These are phyloP conservation scores for Pseudomugil gertrudae DNA, from an alignment of 2,797 vertebrate genomes.

Conservation along the genomic window DNA sequence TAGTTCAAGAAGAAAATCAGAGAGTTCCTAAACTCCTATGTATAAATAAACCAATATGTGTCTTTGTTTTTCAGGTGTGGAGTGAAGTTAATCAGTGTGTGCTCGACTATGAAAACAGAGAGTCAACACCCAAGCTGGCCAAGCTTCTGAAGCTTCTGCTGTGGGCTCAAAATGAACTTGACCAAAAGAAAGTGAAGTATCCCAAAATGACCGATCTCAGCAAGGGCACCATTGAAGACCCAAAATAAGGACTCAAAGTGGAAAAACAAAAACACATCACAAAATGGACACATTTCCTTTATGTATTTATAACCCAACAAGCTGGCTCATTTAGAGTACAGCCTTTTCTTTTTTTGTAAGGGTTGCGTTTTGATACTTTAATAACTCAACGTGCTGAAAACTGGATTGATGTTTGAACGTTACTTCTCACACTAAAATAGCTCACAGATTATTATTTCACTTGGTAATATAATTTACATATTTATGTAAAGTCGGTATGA, in stretches of 20 bases:
- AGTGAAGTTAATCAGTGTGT: slow-evolving; percentile 99
- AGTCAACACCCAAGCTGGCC: slow-evolving; percentile 97
- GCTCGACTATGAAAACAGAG: slow-evolving; percentile 96
- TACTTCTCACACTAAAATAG: slow-evolving; percentile 63
- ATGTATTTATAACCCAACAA: slow-evolving; percentile 84
- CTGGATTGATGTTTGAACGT: slow-evolving; percentile 74
- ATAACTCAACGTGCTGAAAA: slow-evolving; percentile 73
- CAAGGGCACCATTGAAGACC: slow-evolving; percentile 97
- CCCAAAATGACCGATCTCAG: slow-evolving; percentile 99
- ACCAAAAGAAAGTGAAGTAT: slow-evolving; percentile 99
- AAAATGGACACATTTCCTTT: slow-evolving; percentile 76
- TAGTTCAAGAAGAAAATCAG: not conserved
- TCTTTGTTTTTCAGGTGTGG: slow-evolving; percentile 89
- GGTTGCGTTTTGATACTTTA: slow-evolving; percentile 82
- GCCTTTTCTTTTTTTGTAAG: slow-evolving; percentile 77
- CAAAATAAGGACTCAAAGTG: slow-evolving; percentile 85
- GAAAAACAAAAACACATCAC: slow-evolving; percentile 56
- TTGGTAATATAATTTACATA: slow-evolving; percentile 69
- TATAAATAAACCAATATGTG: not conserved
- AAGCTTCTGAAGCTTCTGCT: slow-evolving; percentile 97
- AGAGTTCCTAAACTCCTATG: not conserved
- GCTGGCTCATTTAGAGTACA: slow-evolving; percentile 74
- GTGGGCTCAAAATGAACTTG: slow-evolving; percentile 99
- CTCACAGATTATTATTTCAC: slow-evolving; percentile 58
- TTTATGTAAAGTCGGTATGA: slow-evolving; percentile 67